Base-by-base conservation (phyloP, 2,888 invertebrate species). In the Yponomeuta evonymella region DNA sequence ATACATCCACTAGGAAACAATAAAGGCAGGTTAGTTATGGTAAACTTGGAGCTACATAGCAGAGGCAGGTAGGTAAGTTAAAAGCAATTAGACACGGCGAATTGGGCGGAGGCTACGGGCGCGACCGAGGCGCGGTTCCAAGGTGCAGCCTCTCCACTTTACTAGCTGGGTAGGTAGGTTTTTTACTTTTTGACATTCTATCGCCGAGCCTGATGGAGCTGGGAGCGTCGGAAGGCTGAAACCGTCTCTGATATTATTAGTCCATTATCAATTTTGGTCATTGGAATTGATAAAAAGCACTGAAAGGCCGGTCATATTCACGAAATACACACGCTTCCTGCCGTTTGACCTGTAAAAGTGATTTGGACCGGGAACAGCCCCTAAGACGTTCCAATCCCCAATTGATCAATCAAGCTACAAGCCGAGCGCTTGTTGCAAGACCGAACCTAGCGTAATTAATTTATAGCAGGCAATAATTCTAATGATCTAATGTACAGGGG, bases 1-100 rank as follows among this genome's bases (percentile, higher is more conserved):
- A 58, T 58, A 8, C 15, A 58, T 12, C 51, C 51, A 58, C 15
- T 58, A 58, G 51, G 15, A 58, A 58, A 58, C 51, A 58, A 58
- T 58, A 58, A 58, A 58, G 51, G 15, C 51, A 15, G 51, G 51
- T 58, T 58, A 58, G 51, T 58, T 58, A 15, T 58, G 51, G 51
- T 15, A 15, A 12, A 15, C 15, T 15, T 58, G 15, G 43, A 43
- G 51, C 15, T 5, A 12, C 51, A 12, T 58, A 58, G 12, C 51
- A 30, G 9, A 65, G 65, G 65, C 65, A 65, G 12, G 12, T 65
- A 12, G 33, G 65, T 30, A 65, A 30, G 33, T 29, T 29, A 29
- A 65, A 65, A 65, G 30, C 65, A 51, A 69, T 69, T 69, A 69
- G 69, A 69, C 58, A 69, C 69, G 69, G 58, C 33, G 15, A 51